Evolutionary conservation across 1,140 invertebrate species (phyloP).

Genomic region (Campoletis sonorensis): DNA sequence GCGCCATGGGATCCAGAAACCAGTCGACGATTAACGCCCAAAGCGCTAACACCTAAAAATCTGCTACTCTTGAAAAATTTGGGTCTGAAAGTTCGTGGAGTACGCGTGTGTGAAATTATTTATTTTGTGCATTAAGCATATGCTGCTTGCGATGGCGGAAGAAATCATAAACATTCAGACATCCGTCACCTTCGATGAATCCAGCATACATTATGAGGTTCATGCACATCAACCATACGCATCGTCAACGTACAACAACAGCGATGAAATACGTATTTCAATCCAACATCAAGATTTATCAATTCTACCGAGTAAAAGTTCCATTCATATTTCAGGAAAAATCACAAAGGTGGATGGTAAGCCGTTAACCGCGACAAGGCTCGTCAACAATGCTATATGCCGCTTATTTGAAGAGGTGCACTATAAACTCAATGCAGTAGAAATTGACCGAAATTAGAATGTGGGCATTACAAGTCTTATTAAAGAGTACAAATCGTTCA

Average conservation of each 20-base stretch:
- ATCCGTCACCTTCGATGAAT: too few relatives aligned
- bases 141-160: conserved; percentile 45
- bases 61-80: too few relatives aligned
- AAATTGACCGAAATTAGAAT: conserved; percentile 71
- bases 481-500: conserved; percentile 64
- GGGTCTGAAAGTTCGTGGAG: conserved; percentile 48
- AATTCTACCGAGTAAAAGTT: conserved; percentile 63
- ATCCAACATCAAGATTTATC: conserved; percentile 70
- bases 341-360: conserved; percentile 52
- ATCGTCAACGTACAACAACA: conserved; percentile 62
- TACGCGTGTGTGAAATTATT: not conserved
- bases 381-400: conserved; percentile 68
- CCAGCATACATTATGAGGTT: conserved; percentile 63
- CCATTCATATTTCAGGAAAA: conserved; percentile 63
- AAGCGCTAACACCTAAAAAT: conserved; percentile 52
- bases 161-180: too few relatives aligned
- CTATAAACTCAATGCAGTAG: conserved; percentile 72
- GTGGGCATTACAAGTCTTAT: conserved; percentile 68
- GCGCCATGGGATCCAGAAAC: conserved; percentile 37
- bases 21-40: conserved; percentile 44
- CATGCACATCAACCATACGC: conserved; percentile 67
- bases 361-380: conserved; percentile 18
- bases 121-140: conserved; percentile 9
- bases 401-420: conserved; percentile 73
- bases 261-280: conserved; percentile 68